Evolutionary conservation across 2,888 invertebrate genomes (phyloP).

Genomic region (Oxyteleia sp.): DNA sequence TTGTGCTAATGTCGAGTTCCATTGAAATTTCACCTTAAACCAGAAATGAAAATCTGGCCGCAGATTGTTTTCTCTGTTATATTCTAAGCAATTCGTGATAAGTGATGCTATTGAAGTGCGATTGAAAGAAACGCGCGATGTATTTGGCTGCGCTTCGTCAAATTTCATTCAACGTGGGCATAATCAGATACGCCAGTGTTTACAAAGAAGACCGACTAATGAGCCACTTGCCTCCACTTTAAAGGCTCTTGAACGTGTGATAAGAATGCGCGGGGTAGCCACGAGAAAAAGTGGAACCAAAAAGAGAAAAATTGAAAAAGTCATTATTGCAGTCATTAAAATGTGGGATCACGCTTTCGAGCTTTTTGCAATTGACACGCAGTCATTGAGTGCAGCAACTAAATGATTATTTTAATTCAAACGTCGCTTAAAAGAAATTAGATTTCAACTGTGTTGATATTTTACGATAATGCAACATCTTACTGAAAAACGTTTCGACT

Average conservation of each 20-base stretch:
- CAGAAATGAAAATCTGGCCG: no score
- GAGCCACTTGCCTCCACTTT: constrained; percentile 55
- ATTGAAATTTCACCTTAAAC: no score
- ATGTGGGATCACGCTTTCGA: background rate
- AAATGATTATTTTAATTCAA: no score
- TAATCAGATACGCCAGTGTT: constrained; percentile 35
- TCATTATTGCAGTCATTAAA: constrained; percentile 49
- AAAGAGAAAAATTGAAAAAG: constrained; percentile 23
- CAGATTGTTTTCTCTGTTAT: no score
- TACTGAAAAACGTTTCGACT: constrained; percentile 92
- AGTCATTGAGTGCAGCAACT: no score
- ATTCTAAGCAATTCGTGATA: constrained; percentile 2
- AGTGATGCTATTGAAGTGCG: constrained; percentile 17
- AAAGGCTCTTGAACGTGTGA: constrained; percentile 45
- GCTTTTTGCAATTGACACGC: no score
- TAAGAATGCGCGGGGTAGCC: constrained; percentile 50
- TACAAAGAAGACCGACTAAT: constrained; percentile 56
- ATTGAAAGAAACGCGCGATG: background rate
- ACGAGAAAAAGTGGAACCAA: constrained; percentile 39
- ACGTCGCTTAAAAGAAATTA: no score
- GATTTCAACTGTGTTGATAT: no score
- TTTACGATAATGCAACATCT: no score
- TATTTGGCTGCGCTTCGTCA: constrained; percentile 21
- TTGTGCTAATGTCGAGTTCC: no score
- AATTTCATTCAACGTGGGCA: constrained; percentile 36